Evolutionary conservation across 1,140 invertebrate genomes (phyloP).

Genomic region (Semibalanus balanoides): DNA sequence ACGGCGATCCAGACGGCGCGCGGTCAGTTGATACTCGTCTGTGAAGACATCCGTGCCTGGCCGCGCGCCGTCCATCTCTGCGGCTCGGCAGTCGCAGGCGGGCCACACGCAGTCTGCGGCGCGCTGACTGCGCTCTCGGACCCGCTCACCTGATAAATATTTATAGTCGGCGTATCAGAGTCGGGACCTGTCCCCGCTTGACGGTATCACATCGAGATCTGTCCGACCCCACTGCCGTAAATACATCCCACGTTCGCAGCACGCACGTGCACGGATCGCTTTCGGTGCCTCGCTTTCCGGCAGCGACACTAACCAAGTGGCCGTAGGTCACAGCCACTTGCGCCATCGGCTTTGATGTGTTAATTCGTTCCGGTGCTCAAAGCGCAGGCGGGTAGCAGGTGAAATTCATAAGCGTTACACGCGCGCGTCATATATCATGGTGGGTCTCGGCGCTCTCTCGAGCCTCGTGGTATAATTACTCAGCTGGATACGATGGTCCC

Average conservation of each 20-base stretch:
- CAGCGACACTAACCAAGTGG: no score
- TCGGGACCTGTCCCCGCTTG: background rate
- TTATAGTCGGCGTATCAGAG: background rate
- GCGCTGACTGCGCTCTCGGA: background rate
- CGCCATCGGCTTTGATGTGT: background rate
- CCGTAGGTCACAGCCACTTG: no score
- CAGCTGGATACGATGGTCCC: background rate
- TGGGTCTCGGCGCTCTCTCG: no score
- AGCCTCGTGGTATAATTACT: background rate
- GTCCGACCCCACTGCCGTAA: background rate
- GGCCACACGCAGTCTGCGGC: background rate
- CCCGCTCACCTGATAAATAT: background rate
- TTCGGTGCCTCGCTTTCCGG: no score
- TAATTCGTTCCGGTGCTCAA: background rate
- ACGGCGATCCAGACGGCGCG: no score
- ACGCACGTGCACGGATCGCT: no score
- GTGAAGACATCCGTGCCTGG: no score
- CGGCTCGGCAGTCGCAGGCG: no score
- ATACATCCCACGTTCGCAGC: background rate
- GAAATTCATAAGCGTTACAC: background rate
- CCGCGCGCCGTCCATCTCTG: no score
- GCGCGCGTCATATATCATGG: background rate
- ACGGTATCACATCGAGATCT: background rate
- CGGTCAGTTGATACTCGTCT: no score
- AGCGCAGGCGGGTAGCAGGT: background rate